phyloP scores from a whole-genome alignment of 1,140 invertebrate species.

The Drosophila nikananu region DNA sequence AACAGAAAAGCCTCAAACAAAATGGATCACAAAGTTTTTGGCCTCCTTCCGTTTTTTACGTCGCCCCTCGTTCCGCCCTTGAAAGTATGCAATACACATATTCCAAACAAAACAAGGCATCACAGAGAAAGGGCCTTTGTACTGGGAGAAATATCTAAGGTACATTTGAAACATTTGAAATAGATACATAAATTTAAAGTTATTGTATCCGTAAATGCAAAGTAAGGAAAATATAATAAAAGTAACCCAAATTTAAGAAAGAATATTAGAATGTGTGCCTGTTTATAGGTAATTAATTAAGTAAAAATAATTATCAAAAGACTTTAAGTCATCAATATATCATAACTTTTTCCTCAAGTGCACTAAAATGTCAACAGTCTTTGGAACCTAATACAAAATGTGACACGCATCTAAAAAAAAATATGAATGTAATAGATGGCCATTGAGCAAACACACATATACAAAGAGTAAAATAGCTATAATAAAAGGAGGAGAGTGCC shows the following conservation, averaged over 20 bases:
- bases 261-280: no score
- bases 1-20: conserved; percentile 73
- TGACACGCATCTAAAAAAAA: conserved; percentile 54
- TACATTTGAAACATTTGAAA: no score
- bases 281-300: neutral
- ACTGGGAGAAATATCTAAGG: neutral
- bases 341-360: neutral
- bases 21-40: conserved; percentile 69
- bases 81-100: conserved; percentile 44
- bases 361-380: conserved; percentile 58
- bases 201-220: neutral
- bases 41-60: conserved; percentile 9
- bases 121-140: conserved; percentile 14
- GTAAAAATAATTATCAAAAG: neutral
- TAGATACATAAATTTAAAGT: neutral
- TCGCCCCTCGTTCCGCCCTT: conserved; percentile 2
- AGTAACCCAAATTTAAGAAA: no score
- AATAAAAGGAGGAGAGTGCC: conserved; percentile 6
- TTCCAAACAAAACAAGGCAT: conserved; percentile 52
- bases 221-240: neutral
- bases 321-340: neutral
- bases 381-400: conserved; percentile 63
- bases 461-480: conserved; percentile 27
- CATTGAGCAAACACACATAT: conserved; percentile 45
- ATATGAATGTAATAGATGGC: conserved; percentile 68